Percentiles rank a stretch among this genome's conserved stretches.
These are phyloP conservation scores for Urocitellus parryii DNA, from an alignment of 2,113 vertebrate genomes.

Conservation along the genomic window DNA sequence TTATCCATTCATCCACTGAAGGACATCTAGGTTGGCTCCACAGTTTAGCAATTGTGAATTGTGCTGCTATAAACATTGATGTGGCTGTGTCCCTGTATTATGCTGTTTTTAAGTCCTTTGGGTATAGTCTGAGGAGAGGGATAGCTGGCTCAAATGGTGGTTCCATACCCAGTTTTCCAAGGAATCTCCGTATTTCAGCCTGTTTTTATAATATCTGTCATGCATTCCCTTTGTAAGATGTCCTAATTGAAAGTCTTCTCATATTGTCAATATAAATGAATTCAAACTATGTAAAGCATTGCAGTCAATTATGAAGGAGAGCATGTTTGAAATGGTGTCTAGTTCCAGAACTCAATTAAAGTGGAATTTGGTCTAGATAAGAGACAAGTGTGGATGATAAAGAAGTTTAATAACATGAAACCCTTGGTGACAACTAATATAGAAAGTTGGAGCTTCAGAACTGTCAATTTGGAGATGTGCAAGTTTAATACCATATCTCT, in stretches of 20 bases:
- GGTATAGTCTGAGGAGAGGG: too few species aligned
- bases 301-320: conserved; percentile 44
- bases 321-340: conserved; percentile 57
- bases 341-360: conserved; percentile 58
- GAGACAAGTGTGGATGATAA: conserved; percentile 54
- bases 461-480: conserved; percentile 40
- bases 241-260: conserved; percentile 31
- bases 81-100: too few species aligned
- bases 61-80: too few species aligned
- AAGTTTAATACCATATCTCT: conserved; percentile 51
- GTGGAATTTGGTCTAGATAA: conserved; percentile 60
- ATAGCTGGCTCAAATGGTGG: too few species aligned
- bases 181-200: neutral
- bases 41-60: too few species aligned
- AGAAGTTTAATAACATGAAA: conserved; percentile 65
- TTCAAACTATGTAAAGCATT: conserved; percentile 33
- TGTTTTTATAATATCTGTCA: conserved; percentile 53
- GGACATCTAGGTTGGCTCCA: too few species aligned
- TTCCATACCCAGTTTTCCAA: too few species aligned
- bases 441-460: conserved; percentile 40
- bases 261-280: conserved; percentile 47
- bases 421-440: conserved; percentile 45
- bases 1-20: too few species aligned
- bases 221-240: conserved; percentile 45
- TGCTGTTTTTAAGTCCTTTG: too few species aligned